These are phyloP conservation scores for Echinarachnius parma DNA, from an alignment of 53 echinoderm and acorn worm genomes.

Conservation along the genomic window DNA sequence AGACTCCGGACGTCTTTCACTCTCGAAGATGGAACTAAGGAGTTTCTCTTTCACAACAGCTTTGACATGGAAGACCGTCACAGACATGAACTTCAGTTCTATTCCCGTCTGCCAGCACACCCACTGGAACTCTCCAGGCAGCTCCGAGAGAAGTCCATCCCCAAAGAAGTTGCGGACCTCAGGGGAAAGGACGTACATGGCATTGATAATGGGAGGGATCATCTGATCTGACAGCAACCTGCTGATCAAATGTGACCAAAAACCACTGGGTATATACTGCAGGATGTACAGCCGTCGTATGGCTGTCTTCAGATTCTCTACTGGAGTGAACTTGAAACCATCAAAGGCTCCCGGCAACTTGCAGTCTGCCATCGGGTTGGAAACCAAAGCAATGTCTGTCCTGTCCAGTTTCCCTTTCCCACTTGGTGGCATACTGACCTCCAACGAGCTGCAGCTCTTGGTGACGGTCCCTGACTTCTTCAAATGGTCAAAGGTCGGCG, in stretches of 20 bases:
- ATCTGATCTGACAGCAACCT: conserved; percentile 79
- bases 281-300: conserved; percentile 84
- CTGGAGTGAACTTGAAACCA: conserved; percentile 57
- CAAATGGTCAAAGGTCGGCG: conserved; percentile 6
- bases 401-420: conserved; percentile 40
- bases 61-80: conserved; percentile 85
- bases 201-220: conserved; percentile 54
- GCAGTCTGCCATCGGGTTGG: conserved; percentile 5
- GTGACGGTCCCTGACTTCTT: conserved; percentile 24
- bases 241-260: conserved; percentile 94
- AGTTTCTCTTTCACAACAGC: conserved; percentile 72
- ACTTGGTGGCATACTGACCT: not conserved
- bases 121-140: conserved; percentile 72
- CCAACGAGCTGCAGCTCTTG: conserved; percentile 46
- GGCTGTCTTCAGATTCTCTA: conserved; percentile 64
- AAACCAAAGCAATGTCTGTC: conserved; percentile 12
- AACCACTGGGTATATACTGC: conserved; percentile 98
- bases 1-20: conserved; percentile 83
- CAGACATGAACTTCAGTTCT: conserved; percentile 77
- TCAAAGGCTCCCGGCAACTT: conserved; percentile 52
- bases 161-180: conserved; percentile 66
- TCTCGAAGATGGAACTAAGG: conserved; percentile 61
- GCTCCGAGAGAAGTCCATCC: conserved; percentile 51
- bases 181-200: conserved; percentile 58
- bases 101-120: conserved; percentile 95